Base-by-base conservation (phyloP, 2,888 invertebrate species). In the Erebia aethiops region DNA sequence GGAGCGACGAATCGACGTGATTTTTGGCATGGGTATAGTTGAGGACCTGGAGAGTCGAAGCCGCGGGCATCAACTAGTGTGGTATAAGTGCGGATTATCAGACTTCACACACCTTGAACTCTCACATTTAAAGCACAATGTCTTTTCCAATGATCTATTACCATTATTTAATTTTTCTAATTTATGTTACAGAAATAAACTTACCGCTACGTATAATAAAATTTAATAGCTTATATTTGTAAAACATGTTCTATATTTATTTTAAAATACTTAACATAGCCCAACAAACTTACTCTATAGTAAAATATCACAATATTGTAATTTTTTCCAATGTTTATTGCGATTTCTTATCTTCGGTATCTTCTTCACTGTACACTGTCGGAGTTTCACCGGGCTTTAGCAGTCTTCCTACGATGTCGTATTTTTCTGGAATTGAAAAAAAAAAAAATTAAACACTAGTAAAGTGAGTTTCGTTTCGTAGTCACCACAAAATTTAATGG, bases 371-470 rank as follows among this genome's bases (percentile, higher is more conserved):
- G 80, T 92, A 92, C 46, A 80, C 82, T 43, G 75, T 88, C 8
- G 92, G 84, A 13, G 87, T 84, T 75, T 93, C 92, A 21, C 91
- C 92, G 0, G 92, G 92, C 76, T 90, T 93, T 73, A 93, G 80
- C 0, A 93, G 85, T 56, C 83, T 84, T 1, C 92, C 92, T 1
- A 92, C 92, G 62, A 92, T 89, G 78, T 92, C 91, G 76, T 93
- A 93, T 82, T 91, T 92, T 76, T 91, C 92, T 93, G 89, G 52
- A 90, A 91, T 78, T 66, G 67, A 11, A 71, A 51, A 58, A 26
- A 13, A 26, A 21, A 16, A 2, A 7, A 3, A 13, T 21, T 57
- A 11, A 21, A 46, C 3, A 46, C 35, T 35, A 35, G 5, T 35
- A 0, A 35, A 35, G 35, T 35, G 35, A 5, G 35, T 35, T 35